Evolutionary conservation across 2,113 vertebrate genomes (phyloP).

Genomic region (Microtus pennsylvanicus): DNA sequence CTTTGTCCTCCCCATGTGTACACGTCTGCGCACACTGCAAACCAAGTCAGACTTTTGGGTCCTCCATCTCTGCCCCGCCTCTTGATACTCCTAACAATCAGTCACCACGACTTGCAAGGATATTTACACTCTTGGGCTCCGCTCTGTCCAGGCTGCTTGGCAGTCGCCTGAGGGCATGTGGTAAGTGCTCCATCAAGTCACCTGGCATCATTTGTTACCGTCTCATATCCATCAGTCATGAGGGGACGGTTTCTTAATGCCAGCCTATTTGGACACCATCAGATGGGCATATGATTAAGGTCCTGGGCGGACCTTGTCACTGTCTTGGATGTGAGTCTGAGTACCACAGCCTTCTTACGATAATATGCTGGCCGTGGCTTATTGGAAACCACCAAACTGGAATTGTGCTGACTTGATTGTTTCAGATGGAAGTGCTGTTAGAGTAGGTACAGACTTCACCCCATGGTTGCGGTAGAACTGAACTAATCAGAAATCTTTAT

Average conservation of each 20-base stretch:
- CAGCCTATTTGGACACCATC: neutral
- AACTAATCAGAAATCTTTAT: slow-evolving; percentile 54
- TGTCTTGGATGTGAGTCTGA: slow-evolving; percentile 22
- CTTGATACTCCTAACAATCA: neutral
- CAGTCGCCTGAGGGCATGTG: slow-evolving; percentile 15
- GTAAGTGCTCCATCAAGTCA: neutral
- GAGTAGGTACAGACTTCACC: neutral
- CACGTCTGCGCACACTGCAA: neutral
- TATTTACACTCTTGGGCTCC: neutral
- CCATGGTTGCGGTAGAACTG: neutral
- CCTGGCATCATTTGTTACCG: neutral
- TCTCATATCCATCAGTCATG: slow-evolving; percentile 8
- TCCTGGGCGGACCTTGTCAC: neutral
- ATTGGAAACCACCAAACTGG: slow-evolving; percentile 1
- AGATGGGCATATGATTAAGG: neutral
- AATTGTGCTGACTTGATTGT: neutral
- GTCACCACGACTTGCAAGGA: neutral
- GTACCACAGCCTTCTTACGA: neutral
- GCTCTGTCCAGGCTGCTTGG: slow-evolving; percentile 11
- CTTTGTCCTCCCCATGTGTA: neutral
- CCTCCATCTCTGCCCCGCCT: neutral
- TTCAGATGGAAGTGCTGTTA: slow-evolving; percentile 8
- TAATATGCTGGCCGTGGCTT: neutral
- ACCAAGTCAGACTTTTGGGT: neutral
- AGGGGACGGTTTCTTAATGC: slow-evolving; percentile 41